Percentiles rank a stretch among this genome's conserved stretches.
phyloP scores from a whole-genome alignment of 2,797 vertebrate genomes.

The Myripristis murdjan region DNA sequence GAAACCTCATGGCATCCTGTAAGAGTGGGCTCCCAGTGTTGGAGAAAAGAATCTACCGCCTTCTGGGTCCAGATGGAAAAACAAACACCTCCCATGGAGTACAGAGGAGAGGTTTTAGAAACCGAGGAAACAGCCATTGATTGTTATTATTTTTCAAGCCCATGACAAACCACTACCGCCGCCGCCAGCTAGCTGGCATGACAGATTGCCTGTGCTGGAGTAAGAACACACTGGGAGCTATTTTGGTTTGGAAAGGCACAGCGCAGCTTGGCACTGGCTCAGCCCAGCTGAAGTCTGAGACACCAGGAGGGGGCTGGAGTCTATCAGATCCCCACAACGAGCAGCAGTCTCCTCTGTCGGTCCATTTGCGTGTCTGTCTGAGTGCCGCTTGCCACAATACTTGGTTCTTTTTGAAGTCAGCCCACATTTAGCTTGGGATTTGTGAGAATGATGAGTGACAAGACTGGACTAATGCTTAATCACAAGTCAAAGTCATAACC shows the following conservation, averaged over 20 bases:
- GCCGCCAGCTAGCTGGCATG: slow-evolving; percentile 46
- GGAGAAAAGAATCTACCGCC: slow-evolving; percentile 28
- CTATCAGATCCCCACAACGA: slow-evolving; percentile 43
- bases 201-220: slow-evolving; percentile 29
- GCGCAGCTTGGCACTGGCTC: slow-evolving; percentile 49
- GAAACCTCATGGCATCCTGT: background rate
- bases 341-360: slow-evolving; percentile 50
- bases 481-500: slow-evolving; percentile 35
- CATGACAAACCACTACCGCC: slow-evolving; percentile 37
- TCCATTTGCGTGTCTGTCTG: slow-evolving; percentile 52
- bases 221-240: slow-evolving; percentile 56
- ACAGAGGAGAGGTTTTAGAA: slow-evolving; percentile 36
- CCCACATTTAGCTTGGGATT: slow-evolving; percentile 51
- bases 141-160: slow-evolving; percentile 47
- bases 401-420: slow-evolving; percentile 33
- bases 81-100: slow-evolving; percentile 52
- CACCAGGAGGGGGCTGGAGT: slow-evolving; percentile 31
- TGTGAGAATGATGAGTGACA: slow-evolving; percentile 9
- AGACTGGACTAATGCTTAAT: slow-evolving; percentile 44
- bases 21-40: slow-evolving; percentile 9
- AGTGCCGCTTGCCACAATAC: slow-evolving; percentile 27
- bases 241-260: slow-evolving; percentile 55
- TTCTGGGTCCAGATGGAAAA: slow-evolving; percentile 36
- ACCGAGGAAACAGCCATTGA: slow-evolving; percentile 57
- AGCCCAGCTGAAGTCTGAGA: slow-evolving; percentile 44